A percentile compares a stretch with the other conserved stretches of the same genome.
phyloP scores from a whole-genome alignment of 2,113 vertebrate species.

The Barnardius zonarius region DNA sequence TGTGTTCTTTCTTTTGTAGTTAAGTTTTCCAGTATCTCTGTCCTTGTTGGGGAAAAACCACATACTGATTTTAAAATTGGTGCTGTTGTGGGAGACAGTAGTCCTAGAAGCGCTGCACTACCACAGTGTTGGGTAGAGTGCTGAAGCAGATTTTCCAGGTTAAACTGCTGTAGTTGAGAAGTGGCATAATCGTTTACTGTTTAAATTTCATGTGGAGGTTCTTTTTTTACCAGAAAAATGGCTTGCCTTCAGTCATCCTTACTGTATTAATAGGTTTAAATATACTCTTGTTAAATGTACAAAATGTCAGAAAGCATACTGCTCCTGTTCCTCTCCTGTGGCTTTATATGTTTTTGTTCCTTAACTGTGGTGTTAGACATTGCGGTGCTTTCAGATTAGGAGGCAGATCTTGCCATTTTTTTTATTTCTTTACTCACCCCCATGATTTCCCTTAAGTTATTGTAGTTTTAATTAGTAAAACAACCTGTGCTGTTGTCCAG shows the following conservation, averaged over 20 bases:
- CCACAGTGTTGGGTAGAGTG: not conserved
- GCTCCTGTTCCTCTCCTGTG: not conserved
- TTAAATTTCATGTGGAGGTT: not conserved
- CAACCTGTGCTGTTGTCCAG: not conserved
- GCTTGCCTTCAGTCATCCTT: not conserved
- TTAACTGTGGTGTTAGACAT: not conserved
- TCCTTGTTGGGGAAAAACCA: not conserved
- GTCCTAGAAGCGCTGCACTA: not conserved
- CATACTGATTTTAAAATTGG: not conserved
- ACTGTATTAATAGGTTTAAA: not conserved
- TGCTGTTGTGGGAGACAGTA: not conserved
- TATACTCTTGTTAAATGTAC: not conserved
- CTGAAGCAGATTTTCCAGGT: not conserved
- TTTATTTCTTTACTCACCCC: not conserved
- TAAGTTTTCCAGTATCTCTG: not conserved
- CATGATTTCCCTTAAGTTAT: not conserved
- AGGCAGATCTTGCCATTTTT: not conserved
- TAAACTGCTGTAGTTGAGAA: not conserved
- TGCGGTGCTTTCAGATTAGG: not conserved
- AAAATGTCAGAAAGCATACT: not conserved
- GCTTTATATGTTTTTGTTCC: not conserved
- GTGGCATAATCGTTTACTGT: not conserved
- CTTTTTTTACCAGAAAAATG: not conserved
- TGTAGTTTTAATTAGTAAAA: not conserved
- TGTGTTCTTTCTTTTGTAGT: not conserved